Base-by-base conservation (phyloP, 2,888 invertebrate genomes). In the Crocallis elinguaria region DNA sequence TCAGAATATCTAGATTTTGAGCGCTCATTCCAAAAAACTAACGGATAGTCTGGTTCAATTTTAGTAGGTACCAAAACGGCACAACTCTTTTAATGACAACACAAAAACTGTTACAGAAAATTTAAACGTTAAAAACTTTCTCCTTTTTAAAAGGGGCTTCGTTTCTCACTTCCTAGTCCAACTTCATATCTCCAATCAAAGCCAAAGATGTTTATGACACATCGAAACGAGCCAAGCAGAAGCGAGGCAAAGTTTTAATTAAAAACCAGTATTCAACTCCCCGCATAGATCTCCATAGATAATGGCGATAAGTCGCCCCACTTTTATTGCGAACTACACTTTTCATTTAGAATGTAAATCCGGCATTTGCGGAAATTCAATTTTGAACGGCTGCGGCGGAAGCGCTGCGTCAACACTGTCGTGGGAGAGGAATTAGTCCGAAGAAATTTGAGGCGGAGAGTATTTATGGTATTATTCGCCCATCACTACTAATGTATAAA, bases 281-380 rank as follows among this genome's bases (percentile, higher is more conserved):
- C 13, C 27, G 52, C 46, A 53, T 53, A 48, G 38, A 54, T 54
- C 48, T 54, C 33, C 51, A 44, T 44, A 19, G 56, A 48, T 57
- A 57, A 57, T 46, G 39, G 29, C 45, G 27, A 41, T 45, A 54
- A 48, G 48, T 45, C n/a, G n/a, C 49, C 29, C 42, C 49, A 44
- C 36, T 55, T 55, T 55, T 55, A 55, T 55, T 49, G 49, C 55
- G 41, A 55, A 55, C 55, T 55, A 55, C 49, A 46, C 49, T 49
- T 55, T 55, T 55, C 55, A 55, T 55, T 55, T 49, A 45, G 55
- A 49, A 55, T 55, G 55, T 45, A 55, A 55, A 55, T 55, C 45
- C 45, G 45, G 38, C 48, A 32, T 48, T 35, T 39, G 38, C 25
- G 43, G 44, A 49, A 49, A 54, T 54, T 52, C 52, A 52, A 52